phyloP scores from a whole-genome alignment of 2,797 vertebrate genomes.

The Acrossocheilus wenchowensis region DNA sequence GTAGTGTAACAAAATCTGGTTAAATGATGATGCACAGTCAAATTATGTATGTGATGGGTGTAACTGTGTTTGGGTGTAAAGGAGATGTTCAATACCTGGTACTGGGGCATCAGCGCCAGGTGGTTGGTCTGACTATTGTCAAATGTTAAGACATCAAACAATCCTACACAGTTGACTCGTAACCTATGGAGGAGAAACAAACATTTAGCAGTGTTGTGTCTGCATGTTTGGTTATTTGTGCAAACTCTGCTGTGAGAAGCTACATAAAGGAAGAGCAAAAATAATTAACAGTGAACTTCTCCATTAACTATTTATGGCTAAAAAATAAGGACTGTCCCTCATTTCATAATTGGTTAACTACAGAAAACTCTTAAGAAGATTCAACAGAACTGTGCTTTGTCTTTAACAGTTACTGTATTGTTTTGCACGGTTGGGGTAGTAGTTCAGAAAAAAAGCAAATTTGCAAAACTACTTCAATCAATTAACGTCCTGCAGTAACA shows the following conservation, averaged over 20 bases:
- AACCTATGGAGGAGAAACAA: conserved; percentile 72
- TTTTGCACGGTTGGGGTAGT: neutral
- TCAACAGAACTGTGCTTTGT: neutral
- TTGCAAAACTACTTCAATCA: neutral
- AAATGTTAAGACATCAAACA: conserved; percentile 99
- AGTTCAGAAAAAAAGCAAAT: neutral
- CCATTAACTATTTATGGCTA: neutral
- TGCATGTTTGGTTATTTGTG: neutral
- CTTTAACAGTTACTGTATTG: neutral
- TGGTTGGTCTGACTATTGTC: conserved; percentile 99
- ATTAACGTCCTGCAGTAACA: neutral
- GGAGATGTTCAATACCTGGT: conserved; percentile 75
- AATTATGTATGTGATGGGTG: neutral
- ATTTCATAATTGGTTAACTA: neutral
- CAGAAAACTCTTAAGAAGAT: neutral
- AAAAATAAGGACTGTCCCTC: neutral
- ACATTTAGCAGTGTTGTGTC: neutral
- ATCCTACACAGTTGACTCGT: conserved; percentile 93
- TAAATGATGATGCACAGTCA: neutral
- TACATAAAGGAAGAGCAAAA: conserved; percentile 24
- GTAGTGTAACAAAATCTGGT: neutral
- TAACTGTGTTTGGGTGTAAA: neutral
- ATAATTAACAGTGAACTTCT: conserved; percentile 21
- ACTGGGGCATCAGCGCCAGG: conserved; percentile 97
- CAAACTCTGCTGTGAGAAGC: neutral